These are phyloP conservation scores for Bergia puertoricense DNA, from an alignment of 92 coral and sea anemone genomes.

Conservation along the genomic window DNA sequence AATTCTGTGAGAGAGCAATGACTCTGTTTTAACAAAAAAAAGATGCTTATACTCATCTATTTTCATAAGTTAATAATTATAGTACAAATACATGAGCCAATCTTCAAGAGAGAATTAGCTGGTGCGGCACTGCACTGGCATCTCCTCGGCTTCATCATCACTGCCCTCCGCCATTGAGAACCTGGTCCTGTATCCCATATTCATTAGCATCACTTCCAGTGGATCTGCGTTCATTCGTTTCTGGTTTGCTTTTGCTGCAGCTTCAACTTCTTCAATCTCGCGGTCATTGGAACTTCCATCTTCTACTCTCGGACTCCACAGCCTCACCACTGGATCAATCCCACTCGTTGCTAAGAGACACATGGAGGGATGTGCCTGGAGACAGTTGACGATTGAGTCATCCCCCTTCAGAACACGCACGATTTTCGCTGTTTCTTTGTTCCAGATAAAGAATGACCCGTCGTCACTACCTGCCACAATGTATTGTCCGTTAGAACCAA, in stretches of 20 bases:
- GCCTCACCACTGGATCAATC: conserved; percentile 93
- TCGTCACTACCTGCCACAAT: conserved; percentile 99
- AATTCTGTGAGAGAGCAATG: background rate
- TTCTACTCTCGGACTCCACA: conserved; percentile 91
- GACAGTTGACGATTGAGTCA: conserved; percentile 96
- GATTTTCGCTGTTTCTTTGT: conserved; percentile 89
- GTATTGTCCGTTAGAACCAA: conserved; percentile 94
- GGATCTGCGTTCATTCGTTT: conserved; percentile 99
- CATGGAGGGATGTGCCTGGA: conserved; percentile 93
- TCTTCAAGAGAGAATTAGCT: conserved; percentile 42
- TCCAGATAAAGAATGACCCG: conserved; percentile 96
- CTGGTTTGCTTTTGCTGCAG: conserved; percentile 96
- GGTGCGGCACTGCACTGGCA: conserved; percentile 85
- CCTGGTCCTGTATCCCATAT: conserved; percentile 89
- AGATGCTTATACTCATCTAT: background rate
- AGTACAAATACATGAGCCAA: background rate
- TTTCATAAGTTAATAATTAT: background rate
- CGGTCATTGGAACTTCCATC: conserved; percentile 64
- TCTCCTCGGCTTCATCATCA: conserved; percentile 82
- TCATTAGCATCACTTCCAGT: conserved; percentile 95
- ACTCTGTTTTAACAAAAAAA: background rate
- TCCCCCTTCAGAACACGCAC: conserved; percentile 92
- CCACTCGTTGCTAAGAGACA: conserved; percentile 99
- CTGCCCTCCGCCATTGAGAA: conserved; percentile 84
- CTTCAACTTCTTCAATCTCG: conserved; percentile 87